Percentiles rank a stretch among this genome's conserved stretches.
These are phyloP conservation scores for Nothobranchius kuhntae DNA, from an alignment of 2,113 vertebrate genomes.

Conservation along the genomic window DNA sequence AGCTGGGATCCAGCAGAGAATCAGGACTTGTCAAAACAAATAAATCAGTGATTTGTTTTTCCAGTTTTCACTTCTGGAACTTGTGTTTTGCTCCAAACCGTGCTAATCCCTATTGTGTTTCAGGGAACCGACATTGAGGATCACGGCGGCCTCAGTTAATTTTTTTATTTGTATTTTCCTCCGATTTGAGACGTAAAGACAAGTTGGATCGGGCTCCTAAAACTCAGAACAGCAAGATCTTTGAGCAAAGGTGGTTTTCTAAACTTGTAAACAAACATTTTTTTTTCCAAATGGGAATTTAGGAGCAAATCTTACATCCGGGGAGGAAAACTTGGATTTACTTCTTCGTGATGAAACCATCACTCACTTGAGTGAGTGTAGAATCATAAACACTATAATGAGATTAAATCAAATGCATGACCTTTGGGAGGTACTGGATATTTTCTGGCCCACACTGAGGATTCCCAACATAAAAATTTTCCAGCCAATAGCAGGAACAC, in stretches of 20 bases:
- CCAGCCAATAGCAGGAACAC: background rate
- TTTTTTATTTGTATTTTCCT: background rate
- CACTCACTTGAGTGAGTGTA: constrained; percentile 6
- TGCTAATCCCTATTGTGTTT: constrained; percentile 24
- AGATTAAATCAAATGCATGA: constrained; percentile 13
- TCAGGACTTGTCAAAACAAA: constrained; percentile 45
- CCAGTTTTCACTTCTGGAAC: constrained; percentile 24
- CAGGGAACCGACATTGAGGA: constrained; percentile 14
- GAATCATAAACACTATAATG: constrained; percentile 3
- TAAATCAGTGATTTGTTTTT: constrained; percentile 55
- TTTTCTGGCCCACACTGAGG: constrained; percentile 1
- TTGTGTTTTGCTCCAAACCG: constrained; percentile 19
- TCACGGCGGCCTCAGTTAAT: background rate
- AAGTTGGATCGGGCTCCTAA: background rate
- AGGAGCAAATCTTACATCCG: background rate
- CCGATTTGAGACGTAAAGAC: constrained; percentile 2
- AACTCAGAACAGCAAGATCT: background rate
- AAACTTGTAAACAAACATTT: background rate
- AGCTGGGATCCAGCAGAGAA: constrained; percentile 54
- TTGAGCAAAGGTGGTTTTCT: background rate
- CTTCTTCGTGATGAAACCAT: constrained; percentile 7
- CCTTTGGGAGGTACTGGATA: background rate
- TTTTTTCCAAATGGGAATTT: background rate
- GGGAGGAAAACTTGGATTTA: background rate
- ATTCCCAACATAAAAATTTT: constrained; percentile 1